Evolutionary conservation across 2,888 invertebrate species (phyloP), one percentile per base, ranked within the genome.

Genomic region (Melanostoma scalare): DNA sequence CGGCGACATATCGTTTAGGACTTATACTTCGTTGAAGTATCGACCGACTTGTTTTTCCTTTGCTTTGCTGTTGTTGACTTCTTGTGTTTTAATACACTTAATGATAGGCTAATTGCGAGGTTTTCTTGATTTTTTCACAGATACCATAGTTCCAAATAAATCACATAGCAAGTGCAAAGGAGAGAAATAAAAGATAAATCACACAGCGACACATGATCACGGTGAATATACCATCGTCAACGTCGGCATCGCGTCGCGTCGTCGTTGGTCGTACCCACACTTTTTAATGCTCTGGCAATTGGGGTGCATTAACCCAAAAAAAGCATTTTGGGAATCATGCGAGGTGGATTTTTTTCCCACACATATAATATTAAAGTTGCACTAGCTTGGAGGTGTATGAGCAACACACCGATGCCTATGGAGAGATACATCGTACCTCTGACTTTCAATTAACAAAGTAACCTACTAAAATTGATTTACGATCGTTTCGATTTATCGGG

Each of bases 381-480:
- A 53, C 38, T 35, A 63, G 75, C 58, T 36, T 40, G 42, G 31
- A 53, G 67, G 53, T 42, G 48, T 55, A 67, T 61, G 35, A 36
- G 50, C 38, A 40, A 50, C 36, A 52, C 31, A 63, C 6, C 33
- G 58, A 78, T 65, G 55, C 6, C 33, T 52, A 78, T 65, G 55
- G 46, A 40, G 9, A 71, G 63, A 63, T 46, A 68, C 60, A 40
- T 6, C 1, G 68, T 69, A 85, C 60, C 65, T 76, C 73, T 79
- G 69, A 67, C 69, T 77, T 85, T 81, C 85, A 85, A 85, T 85
- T 81, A 85, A 85, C 81, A 85, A 74, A 85, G 75, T 85, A 85
- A 85, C 85, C 85, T 85, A 82, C 74, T 85, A 82, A 82, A 85
- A 85, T 82, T 85, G 85, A 85, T 85, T 85, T 85, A 85, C 74